Conservation (phyloP, 2,797 vertebrate species). For the Danio jaintianensis region DNA sequence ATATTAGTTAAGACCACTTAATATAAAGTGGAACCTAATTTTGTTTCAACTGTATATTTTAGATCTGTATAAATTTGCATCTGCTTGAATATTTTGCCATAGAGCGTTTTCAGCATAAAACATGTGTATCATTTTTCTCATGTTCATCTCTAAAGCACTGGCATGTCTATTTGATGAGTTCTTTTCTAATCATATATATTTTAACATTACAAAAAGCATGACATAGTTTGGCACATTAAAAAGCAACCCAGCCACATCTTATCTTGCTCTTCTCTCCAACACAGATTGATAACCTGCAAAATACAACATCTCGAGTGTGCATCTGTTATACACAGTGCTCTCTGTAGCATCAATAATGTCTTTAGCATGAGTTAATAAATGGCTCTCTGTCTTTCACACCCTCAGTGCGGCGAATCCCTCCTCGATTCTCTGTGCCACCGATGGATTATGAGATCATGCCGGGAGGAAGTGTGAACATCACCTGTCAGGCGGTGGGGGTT, state of each 20-base stretch:
- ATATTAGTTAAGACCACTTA: too few relatives aligned
- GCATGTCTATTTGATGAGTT: neutral
- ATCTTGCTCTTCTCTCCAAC: neutral
- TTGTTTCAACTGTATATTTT: neutral
- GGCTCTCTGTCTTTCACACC: constrained; percentile 55
- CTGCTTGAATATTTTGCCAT: neutral
- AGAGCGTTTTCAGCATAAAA: neutral
- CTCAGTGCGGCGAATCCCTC: constrained; percentile 94
- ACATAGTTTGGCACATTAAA: constrained; percentile 5
- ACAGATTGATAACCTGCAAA: constrained; percentile 9
- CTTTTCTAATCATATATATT: neutral
- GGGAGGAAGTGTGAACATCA: constrained; percentile 97
- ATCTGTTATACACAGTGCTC: neutral
- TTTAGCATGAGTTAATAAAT: constrained; percentile 40
- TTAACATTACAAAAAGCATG: neutral
- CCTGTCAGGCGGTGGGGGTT: constrained; percentile 96
- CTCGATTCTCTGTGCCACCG: constrained; percentile 97
- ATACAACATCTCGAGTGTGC: neutral
- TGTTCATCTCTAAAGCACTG: neutral
- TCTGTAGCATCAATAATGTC: constrained; percentile 35
- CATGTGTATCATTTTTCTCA: neutral
- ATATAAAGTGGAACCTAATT: too few relatives aligned
- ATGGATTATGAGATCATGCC: constrained; percentile 99
- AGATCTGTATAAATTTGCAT: neutral
- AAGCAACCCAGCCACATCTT: neutral